Conservation (phyloP, 2,113 vertebrate species). For the Syngnathoides biaculeatus region DNA sequence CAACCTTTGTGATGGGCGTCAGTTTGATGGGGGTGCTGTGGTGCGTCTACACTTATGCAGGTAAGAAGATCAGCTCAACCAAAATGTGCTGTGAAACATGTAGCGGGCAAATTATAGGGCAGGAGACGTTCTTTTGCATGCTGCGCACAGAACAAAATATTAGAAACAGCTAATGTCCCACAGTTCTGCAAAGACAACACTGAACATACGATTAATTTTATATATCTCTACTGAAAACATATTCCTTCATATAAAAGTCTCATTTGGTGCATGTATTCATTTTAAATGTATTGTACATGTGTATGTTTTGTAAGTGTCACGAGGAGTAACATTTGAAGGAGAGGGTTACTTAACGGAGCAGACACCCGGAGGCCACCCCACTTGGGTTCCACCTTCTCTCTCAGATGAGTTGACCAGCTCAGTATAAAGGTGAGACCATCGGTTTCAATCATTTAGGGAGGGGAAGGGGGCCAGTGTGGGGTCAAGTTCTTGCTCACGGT, state of each 20-base stretch:
- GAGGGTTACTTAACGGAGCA: slow-evolving; percentile 24
- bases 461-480: too few species aligned
- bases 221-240: too few species aligned
- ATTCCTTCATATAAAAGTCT: too few species aligned
- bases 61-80: slow-evolving; percentile 37
- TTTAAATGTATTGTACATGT: not conserved
- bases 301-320: slow-evolving; percentile 28
- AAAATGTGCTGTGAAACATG: not conserved
- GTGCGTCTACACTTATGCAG: slow-evolving; percentile 74
- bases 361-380: not conserved
- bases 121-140: too few species aligned
- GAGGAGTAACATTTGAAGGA: slow-evolving; percentile 4
- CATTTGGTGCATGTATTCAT: not conserved
- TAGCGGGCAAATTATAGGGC: not conserved
- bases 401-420: slow-evolving; percentile 55
- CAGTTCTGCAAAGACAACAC: too few species aligned
- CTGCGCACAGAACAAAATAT: too few species aligned
- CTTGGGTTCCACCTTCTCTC: slow-evolving; percentile 18
- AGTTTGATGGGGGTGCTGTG: slow-evolving; percentile 72
- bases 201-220: too few species aligned
- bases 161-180: too few species aligned
- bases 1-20: slow-evolving; percentile 73
- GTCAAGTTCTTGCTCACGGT: too few species aligned
- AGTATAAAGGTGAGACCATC: slow-evolving; percentile 60
- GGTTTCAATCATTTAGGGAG: too few species aligned